Base-by-base conservation (phyloP, 2,797 vertebrate genomes). In the Loriculus beryllinus region DNA sequence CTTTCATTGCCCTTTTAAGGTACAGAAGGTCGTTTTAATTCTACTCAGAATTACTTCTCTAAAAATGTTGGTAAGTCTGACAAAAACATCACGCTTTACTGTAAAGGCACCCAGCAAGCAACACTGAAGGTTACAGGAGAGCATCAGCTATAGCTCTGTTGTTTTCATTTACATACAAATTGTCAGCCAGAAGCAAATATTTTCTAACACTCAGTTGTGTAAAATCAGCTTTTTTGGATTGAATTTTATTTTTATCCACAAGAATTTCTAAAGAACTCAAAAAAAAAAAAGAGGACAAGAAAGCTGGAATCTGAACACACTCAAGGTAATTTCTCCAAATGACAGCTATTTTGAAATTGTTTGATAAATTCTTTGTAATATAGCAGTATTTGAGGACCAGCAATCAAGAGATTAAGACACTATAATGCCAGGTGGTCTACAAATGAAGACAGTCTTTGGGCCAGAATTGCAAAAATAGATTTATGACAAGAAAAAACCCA, bases 81-180 rank as follows among this genome's bases (percentile, higher is more conserved):
- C 86, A 90, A 90, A 94, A 94, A 37, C 86, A 78, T 71, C 88
- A 25, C 71, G 77, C 33, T 93, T 95, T 78, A 54, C 57, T 33
- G 57, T 63, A 65, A 59, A 96, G 75, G 35, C 69, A 86, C 59
- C 68, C 86, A 79, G 80, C 82, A 86, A 95, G 65, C 43, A 96
- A 69, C 54, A 62, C 70, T 75, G 54, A 80, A 92, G 95, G 92
- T 88, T 95, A 87, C 42, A 82, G 52, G 48, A 92, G 22, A 79
- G 39, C 45, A 77, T 7, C 56, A 89, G 52, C 60, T 89, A 85
- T 18, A 80, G 68, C 35, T 94, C 57, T 88, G n/a, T 75, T 88
- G 39, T 94, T 92, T 95, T 75, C 45, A 95, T 96, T 86, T 95
- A 69, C 82, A 96, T 96, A 86, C 77, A 94, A 70, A 92, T 91